Percentiles rank a stretch among this genome's conserved stretches.
Conservation (phyloP, 2,113 vertebrate species). For the Bufo bufo region DNA sequence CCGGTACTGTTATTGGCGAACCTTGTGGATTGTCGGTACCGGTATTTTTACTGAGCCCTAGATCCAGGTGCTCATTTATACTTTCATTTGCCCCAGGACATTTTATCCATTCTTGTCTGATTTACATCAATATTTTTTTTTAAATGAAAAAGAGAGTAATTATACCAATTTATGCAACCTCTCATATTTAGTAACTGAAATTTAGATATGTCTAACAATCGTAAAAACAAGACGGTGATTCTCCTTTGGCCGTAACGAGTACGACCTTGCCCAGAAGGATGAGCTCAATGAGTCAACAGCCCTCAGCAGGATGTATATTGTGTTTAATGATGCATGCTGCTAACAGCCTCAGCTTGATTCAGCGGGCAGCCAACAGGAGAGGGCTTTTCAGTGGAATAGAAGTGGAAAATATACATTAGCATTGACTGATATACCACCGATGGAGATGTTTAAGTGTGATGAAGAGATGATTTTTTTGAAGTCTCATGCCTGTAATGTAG, state of each 20-base stretch:
- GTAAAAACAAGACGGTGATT: not conserved
- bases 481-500: not conserved
- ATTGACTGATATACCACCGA: slow-evolving; percentile 33
- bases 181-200: not conserved
- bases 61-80: no score
- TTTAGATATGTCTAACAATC: not conserved
- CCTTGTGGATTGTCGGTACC: no score
- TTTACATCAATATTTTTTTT: no score
- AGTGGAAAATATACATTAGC: slow-evolving; percentile 34
- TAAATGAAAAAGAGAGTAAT: not conserved
- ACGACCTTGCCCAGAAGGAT: slow-evolving; percentile 56
- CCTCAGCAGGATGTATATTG: slow-evolving; percentile 51
- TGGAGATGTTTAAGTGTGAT: not conserved
- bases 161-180: not conserved
- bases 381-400: slow-evolving; percentile 7
- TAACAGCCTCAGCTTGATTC: slow-evolving; percentile 21
- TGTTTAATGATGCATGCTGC: slow-evolving; percentile 57
- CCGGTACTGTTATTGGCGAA: no score
- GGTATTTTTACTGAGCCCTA: no score
- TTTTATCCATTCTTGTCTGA: no score
- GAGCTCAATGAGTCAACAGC: slow-evolving; percentile 55
- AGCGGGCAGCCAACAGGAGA: slow-evolving; percentile 11
- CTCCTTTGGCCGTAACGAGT: not conserved
- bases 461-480: not conserved
- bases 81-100: no score